These are phyloP conservation scores for Calosoma granatense DNA, from an alignment of 1,140 invertebrate genomes.

Conservation along the genomic window DNA sequence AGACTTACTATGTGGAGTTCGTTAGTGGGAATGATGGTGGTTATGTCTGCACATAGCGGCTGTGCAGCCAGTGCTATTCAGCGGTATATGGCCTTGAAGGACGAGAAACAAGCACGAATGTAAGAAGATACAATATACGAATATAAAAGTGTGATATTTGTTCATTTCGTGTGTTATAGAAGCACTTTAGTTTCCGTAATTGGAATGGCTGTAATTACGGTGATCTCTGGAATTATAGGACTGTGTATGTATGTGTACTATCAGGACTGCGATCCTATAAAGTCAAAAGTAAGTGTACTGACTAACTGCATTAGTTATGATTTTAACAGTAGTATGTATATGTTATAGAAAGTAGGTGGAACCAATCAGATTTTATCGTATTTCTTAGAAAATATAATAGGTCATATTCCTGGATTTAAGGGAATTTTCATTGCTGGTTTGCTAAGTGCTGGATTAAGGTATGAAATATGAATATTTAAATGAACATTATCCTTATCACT, in stretches of 20 bases:
- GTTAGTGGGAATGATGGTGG: slow-evolving; percentile 64
- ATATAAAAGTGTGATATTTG: slow-evolving; percentile 19
- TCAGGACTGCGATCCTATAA: neutral
- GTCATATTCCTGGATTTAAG: slow-evolving; percentile 47
- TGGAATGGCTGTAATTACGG: slow-evolving; percentile 38
- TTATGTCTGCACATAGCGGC: slow-evolving; percentile 63
- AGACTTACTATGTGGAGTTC: slow-evolving; percentile 75
- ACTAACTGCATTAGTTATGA: too few relatives aligned
- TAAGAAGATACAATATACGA: slow-evolving; percentile 33
- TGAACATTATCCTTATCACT: neutral
- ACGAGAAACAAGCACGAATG: slow-evolving; percentile 47
- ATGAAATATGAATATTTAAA: neutral
- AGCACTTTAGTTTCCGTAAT: slow-evolving; percentile 38
- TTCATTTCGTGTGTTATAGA: slow-evolving; percentile 46
- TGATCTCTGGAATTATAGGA: neutral
- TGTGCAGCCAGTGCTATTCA: slow-evolving; percentile 74
- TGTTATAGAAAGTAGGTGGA: neutral
- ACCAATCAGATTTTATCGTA: slow-evolving; percentile 45
- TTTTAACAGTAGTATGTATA: too few relatives aligned
- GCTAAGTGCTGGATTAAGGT: slow-evolving; percentile 58
- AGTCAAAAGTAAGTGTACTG: neutral
- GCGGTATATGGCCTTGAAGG: slow-evolving; percentile 54
- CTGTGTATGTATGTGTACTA: neutral
- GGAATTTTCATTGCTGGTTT: slow-evolving; percentile 59
- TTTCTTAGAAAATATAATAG: slow-evolving; percentile 54